Percentiles rank a stretch among this genome's conserved stretches.
phyloP scores from a whole-genome alignment of 2,888 invertebrate species.

The Poecilus cupreus region DNA sequence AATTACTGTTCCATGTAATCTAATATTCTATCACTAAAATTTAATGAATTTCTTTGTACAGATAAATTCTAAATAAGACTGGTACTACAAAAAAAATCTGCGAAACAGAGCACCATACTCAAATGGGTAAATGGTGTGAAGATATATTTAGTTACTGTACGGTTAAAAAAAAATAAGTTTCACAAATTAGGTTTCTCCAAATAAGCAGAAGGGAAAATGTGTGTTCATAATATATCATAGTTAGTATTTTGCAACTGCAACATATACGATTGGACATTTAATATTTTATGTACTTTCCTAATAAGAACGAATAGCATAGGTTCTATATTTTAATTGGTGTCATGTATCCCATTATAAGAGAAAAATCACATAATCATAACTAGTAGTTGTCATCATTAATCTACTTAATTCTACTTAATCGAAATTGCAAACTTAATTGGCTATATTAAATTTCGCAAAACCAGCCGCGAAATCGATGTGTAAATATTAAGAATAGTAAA shows the following conservation, averaged over 20 bases:
- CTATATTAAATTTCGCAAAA: background rate
- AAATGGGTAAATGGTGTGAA: too few relatives aligned
- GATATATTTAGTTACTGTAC: too few relatives aligned
- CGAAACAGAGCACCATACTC: too few relatives aligned
- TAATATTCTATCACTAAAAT: too few relatives aligned
- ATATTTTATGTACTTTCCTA: background rate
- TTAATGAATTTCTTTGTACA: too few relatives aligned
- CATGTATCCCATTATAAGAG: conserved; percentile 1
- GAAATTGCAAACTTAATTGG: background rate
- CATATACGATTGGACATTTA: background rate
- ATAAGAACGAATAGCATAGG: background rate
- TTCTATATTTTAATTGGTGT: background rate
- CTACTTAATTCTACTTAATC: background rate
- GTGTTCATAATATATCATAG: background rate
- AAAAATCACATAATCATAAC: conserved; percentile 9
- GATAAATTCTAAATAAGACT: too few relatives aligned
- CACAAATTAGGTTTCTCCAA: too few relatives aligned
- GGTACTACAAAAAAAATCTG: too few relatives aligned
- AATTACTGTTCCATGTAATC: too few relatives aligned
- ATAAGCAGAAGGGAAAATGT: background rate
- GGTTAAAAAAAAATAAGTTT: too few relatives aligned
- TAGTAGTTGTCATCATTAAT: conserved; percentile 10
- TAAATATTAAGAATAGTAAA: background rate
- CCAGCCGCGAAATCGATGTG: background rate
- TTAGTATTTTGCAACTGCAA: conserved; percentile 6